Percentiles rank a stretch among this genome's conserved stretches.
phyloP scores from a whole-genome alignment of 2,113 vertebrate genomes.

The Pimephales promelas region DNA sequence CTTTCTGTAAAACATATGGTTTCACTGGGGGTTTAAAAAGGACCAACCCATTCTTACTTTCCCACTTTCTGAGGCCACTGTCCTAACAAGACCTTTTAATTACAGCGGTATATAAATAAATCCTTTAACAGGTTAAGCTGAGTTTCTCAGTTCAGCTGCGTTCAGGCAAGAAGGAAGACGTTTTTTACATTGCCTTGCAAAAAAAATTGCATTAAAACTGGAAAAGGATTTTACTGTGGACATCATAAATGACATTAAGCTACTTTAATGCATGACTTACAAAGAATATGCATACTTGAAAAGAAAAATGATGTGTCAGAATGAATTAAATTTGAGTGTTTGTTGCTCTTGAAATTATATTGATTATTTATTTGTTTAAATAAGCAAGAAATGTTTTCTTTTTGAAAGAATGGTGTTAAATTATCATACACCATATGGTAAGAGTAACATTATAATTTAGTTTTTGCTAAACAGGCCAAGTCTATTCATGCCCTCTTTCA shows the following conservation, averaged over 20 bases:
- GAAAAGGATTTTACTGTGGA: background rate
- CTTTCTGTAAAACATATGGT: slow-evolving; percentile 1
- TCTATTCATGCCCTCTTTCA: background rate
- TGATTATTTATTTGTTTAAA: too few relatives aligned
- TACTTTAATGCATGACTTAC: background rate
- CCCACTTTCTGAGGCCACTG: background rate
- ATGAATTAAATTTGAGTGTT: too few relatives aligned
- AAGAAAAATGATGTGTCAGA: too few relatives aligned
- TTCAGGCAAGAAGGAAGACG: background rate
- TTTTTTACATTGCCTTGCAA: background rate
- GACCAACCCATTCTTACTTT: background rate
- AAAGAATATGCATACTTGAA: background rate
- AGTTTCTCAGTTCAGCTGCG: background rate
- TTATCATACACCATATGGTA: background rate
- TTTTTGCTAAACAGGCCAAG: slow-evolving; percentile 2
- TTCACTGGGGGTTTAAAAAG: background rate
- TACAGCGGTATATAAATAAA: background rate
- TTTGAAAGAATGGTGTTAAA: background rate
- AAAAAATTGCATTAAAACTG: too few relatives aligned
- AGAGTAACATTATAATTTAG: background rate
- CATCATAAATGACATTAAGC: background rate
- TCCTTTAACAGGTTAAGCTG: background rate
- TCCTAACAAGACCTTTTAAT: slow-evolving; percentile 3
- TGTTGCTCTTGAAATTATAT: too few relatives aligned
- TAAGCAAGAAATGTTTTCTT: too few relatives aligned